Evolutionary conservation across 2,113 vertebrate genomes (phyloP), one percentile per base, ranked within the genome.

Genomic region (Charadrius vociferus): DNA sequence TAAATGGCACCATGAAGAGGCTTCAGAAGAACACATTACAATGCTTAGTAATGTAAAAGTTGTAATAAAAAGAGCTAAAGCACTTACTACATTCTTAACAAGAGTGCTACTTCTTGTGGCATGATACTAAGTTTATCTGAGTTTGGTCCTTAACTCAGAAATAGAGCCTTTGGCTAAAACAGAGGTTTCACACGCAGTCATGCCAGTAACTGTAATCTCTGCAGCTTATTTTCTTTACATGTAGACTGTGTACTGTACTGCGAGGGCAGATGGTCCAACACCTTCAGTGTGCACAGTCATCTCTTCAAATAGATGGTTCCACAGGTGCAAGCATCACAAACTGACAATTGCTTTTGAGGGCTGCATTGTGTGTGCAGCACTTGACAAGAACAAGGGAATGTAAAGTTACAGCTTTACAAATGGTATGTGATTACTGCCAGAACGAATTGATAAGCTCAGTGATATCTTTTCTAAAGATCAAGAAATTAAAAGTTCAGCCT

Each of bases 21-120:
- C 81, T 95, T 90, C 72, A 91, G 87, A 95, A 97, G 55, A 85
- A 96, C 75, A 96, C 62, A 96, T 85, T 88, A 79, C 71, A 86
- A 71, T 70, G 43, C 92, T 87, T 89, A 92, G 91, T 96, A 93
- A 97, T 73, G 88, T 89, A 96, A 74, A 94, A 86, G 66, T 81
- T 79, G 88, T 80, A 93, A 96, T 83, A 95, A 78, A 68, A 86
- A 91, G 50, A 93, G 27, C 78, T 83, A 88, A 65, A 84, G 86
- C 39, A 88, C 91, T 91, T 80, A 70, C 21, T 88, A 93, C 43
- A 13, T 59, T 91, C 94, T 93, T 91, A 84, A 89, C 23, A 86
- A 74, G 77, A 95, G 93, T 3, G 32, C 34, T 72, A n/a, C 71
- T 87, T 94, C 81, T 91, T 87, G 52, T 43, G 34, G 47, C 14